Percentiles rank a stretch among this genome's conserved stretches.
Conservation (phyloP, 2,113 vertebrate species). For the Struthidea cinerea region DNA sequence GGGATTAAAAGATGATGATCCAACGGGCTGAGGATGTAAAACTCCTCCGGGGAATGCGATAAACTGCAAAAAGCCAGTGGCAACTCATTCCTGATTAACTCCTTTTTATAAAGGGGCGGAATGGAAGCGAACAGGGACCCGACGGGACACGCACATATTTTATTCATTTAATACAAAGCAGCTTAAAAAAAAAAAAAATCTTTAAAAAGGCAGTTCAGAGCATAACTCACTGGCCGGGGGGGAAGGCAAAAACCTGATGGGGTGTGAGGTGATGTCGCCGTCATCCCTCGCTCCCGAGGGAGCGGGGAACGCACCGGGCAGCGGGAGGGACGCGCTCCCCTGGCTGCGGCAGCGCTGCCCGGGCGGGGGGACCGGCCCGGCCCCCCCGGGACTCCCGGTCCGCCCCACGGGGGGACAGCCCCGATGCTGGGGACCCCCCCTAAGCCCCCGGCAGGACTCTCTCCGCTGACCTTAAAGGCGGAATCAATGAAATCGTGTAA, state of each 20-base stretch:
- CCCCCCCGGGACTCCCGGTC: neutral
- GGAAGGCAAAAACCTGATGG: neutral
- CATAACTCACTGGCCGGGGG: neutral
- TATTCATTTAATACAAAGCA: slow-evolving; percentile 63
- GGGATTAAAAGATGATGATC: neutral
- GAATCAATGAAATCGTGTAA: neutral
- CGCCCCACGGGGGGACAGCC: neutral
- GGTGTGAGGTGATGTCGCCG: slow-evolving; percentile 53
- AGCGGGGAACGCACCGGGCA: neutral
- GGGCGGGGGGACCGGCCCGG: neutral
- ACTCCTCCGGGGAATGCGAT: neutral
- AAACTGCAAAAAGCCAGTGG: slow-evolving; percentile 1
- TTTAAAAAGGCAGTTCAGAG: neutral
- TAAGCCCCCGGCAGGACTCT: neutral
- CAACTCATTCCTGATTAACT: neutral
- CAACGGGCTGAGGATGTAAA: neutral
- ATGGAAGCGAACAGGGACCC: slow-evolving; percentile 26
- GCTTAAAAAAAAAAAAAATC: neutral
- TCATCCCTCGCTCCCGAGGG: neutral
- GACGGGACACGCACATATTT: slow-evolving; percentile 40
- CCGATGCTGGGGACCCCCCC: neutral
- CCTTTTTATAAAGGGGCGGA: neutral
- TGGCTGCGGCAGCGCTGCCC: neutral
- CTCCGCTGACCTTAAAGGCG: neutral
- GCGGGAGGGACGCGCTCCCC: neutral